Evolutionary conservation across 2,797 vertebrate genomes (phyloP).

Genomic region (Danio kyathit): DNA sequence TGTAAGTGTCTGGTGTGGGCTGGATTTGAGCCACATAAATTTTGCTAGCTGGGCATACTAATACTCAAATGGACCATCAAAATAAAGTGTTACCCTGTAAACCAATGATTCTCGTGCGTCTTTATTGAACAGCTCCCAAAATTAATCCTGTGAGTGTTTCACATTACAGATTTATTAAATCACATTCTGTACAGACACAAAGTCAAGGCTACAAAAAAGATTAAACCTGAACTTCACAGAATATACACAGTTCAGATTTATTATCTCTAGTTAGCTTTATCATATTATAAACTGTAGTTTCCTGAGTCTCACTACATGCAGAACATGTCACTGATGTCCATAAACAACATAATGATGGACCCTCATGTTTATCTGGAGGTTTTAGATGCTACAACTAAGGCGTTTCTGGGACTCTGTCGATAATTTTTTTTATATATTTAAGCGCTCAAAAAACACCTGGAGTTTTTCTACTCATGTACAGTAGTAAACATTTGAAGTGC

Average conservation of each 20-base stretch:
- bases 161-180: background rate
- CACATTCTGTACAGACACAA: background rate
- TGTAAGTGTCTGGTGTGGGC: too few relatives aligned
- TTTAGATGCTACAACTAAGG: background rate
- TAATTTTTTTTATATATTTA: background rate
- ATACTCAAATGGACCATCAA: too few relatives aligned
- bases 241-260: background rate
- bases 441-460: background rate
- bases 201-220: background rate
- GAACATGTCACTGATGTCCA: background rate
- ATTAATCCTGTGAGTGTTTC: background rate
- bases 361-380: background rate
- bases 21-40: too few relatives aligned
- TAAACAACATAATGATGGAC: background rate
- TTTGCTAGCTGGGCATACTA: too few relatives aligned
- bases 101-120: background rate
- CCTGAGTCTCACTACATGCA: background rate
- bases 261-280: background rate
- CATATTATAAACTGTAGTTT: background rate
- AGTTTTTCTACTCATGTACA: background rate
- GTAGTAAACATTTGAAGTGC: too few relatives aligned
- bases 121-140: background rate
- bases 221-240: slow-evolving; percentile 3
- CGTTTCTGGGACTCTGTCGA: background rate
- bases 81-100: too few relatives aligned